Conservation (phyloP, 2,797 vertebrate species). For the Mycteria americana region DNA sequence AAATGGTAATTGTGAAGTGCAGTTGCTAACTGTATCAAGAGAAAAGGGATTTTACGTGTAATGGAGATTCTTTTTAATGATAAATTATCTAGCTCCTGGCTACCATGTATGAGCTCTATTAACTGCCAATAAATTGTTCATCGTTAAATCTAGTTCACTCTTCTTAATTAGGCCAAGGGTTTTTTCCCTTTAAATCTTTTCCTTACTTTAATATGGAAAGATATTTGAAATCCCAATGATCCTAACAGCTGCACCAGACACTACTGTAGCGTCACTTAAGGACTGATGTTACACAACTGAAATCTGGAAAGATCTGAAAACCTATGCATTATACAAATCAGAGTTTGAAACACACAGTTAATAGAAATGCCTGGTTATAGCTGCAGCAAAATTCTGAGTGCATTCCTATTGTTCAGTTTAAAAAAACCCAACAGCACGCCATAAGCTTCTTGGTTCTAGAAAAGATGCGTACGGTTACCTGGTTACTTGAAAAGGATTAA, state of each 20-base stretch:
- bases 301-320: conserved; percentile 37
- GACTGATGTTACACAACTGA: conserved; percentile 31
- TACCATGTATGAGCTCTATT: conserved; percentile 75
- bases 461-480: background rate
- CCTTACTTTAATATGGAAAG: conserved; percentile 43
- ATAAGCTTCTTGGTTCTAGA: background rate
- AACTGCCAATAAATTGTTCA: conserved; percentile 78
- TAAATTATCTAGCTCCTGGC: conserved; percentile 78
- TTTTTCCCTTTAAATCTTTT: conserved; percentile 58
- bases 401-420: background rate
- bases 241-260: conserved; percentile 2
- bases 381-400: background rate
- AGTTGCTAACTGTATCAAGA: conserved; percentile 64
- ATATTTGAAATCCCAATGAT: conserved; percentile 49
- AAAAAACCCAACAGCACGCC: background rate
- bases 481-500: background rate
- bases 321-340: background rate
- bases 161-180: conserved; percentile 75
- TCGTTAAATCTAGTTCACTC: conserved; percentile 77
- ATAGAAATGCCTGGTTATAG: background rate
- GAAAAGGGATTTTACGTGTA: conserved; percentile 64
- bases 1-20: conserved; percentile 68
- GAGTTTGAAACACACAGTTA: background rate
- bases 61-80: conserved; percentile 74
- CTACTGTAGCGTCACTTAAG: conserved; percentile 35